Percentiles rank a stretch among this genome's conserved stretches.
These are phyloP conservation scores for Epinotia brunnichana DNA, from an alignment of 2,888 invertebrate species.

Conservation along the genomic window DNA sequence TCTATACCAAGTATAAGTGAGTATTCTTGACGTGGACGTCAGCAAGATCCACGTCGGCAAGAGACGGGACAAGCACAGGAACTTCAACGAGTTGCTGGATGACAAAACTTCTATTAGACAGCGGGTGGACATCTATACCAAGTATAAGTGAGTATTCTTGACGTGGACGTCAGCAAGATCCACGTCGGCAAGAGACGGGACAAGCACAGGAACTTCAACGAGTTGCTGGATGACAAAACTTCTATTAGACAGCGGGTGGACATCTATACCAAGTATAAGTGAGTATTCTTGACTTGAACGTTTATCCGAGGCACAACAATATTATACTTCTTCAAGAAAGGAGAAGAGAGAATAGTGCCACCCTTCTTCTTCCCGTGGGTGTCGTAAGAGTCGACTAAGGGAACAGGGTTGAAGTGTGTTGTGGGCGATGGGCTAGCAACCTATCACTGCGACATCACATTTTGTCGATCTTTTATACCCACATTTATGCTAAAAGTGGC, in stretches of 20 bases:
- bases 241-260: conserved; percentile 79
- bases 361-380: too few species aligned
- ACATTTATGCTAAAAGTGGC: too few species aligned
- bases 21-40: conserved; percentile 77
- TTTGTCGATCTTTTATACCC: too few species aligned
- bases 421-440: too few species aligned
- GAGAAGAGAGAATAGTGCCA: too few species aligned
- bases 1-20: conserved; percentile 84
- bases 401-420: too few species aligned
- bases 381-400: too few species aligned
- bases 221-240: conserved; percentile 88
- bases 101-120: conserved; percentile 86
- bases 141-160: conserved; percentile 80
- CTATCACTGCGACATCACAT: too few species aligned
- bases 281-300: conserved; percentile 55
- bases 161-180: conserved; percentile 76
- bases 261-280: conserved; percentile 85
- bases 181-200: conserved; percentile 85
- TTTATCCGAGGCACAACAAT: not conserved
- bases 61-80: conserved; percentile 84
- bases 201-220: conserved; percentile 83
- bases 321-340: too few species aligned
- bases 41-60: conserved; percentile 81
- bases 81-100: conserved; percentile 86
- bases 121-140: conserved; percentile 82